phyloP scores from a whole-genome alignment of 2,888 invertebrate genomes.

The Scelioninae gen. 2 region DNA sequence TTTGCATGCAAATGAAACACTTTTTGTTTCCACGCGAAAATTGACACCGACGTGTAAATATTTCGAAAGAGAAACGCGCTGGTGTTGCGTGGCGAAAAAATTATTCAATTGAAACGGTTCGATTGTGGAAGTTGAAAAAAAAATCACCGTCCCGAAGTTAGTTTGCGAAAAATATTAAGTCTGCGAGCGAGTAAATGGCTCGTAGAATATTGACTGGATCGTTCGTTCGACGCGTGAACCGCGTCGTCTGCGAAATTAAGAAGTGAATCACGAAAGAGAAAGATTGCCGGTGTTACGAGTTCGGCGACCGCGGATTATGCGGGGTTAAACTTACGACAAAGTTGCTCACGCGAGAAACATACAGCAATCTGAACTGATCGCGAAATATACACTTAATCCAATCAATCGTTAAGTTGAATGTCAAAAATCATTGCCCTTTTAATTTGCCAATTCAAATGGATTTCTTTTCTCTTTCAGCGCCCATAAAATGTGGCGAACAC shows the following conservation, averaged over 20 bases:
- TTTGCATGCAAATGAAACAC: constrained; percentile 15
- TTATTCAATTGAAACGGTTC: constrained; percentile 13
- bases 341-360: constrained; percentile 26
- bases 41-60: constrained; percentile 18
- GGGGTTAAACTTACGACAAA: constrained; percentile 24
- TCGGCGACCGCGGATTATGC: constrained; percentile 9
- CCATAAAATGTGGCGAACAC: too few relatives aligned
- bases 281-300: constrained; percentile 25
- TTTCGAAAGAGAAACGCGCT: background rate
- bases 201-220: constrained; percentile 40
- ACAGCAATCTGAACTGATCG: too few relatives aligned
- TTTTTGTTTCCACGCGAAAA: constrained; percentile 19
- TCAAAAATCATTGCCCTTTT: too few relatives aligned
- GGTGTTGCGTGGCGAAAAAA: constrained; percentile 3
- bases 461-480: too few relatives aligned
- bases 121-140: constrained; percentile 7
- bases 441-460: too few relatives aligned
- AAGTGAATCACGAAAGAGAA: constrained; percentile 31
- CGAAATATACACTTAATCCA: too few relatives aligned
- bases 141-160: background rate
- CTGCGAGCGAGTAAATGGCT: constrained; percentile 23
- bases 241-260: constrained; percentile 38
- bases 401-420: too few relatives aligned
- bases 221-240: constrained; percentile 27
- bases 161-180: constrained; percentile 36